These are phyloP conservation scores for Calosoma granatense DNA, from an alignment of 1,140 invertebrate genomes.

Conservation along the genomic window DNA sequence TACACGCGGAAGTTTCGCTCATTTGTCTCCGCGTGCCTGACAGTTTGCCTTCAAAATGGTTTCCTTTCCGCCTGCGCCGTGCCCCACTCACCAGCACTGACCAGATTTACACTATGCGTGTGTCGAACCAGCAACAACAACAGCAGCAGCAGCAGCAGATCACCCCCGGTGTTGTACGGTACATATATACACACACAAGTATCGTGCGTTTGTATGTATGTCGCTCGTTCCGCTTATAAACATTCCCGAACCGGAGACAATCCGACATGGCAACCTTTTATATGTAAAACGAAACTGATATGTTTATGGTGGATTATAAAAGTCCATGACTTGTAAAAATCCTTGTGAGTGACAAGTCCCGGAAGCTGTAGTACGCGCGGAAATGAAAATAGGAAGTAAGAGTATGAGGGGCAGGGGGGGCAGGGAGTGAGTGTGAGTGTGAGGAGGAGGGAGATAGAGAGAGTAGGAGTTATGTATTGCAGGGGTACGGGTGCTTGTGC, in stretches of 20 bases:
- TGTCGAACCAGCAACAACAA: too few species aligned
- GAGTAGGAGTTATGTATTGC: too few species aligned
- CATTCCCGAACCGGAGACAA: slow-evolving; percentile 27
- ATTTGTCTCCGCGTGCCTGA: slow-evolving; percentile 29
- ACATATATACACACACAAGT: background rate
- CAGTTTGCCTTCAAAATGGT: slow-evolving; percentile 27
- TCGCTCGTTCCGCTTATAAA: slow-evolving; percentile 15
- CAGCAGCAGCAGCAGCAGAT: too few species aligned
- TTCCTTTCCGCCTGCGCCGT: slow-evolving; percentile 15
- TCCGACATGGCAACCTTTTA: slow-evolving; percentile 26
- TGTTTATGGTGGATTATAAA: slow-evolving; percentile 35
- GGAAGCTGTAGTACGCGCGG: slow-evolving; percentile 30
- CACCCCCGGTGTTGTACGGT: too few species aligned
- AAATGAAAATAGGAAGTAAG: slow-evolving; percentile 34
- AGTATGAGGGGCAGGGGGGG: too few species aligned
- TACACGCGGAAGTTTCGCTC: slow-evolving; percentile 30
- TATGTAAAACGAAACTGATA: slow-evolving; percentile 32
- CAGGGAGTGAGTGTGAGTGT: slow-evolving; percentile 15
- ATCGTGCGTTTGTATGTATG: background rate
- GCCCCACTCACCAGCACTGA: background rate
- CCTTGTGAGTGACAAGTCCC: slow-evolving; percentile 34
- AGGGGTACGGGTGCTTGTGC: too few species aligned
- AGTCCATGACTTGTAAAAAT: slow-evolving; percentile 37
- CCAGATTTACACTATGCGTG: too few species aligned
- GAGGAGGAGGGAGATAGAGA: slow-evolving; percentile 12